phyloP scores from a whole-genome alignment of 2,888 invertebrate genomes.

The Caprella mutica region DNA sequence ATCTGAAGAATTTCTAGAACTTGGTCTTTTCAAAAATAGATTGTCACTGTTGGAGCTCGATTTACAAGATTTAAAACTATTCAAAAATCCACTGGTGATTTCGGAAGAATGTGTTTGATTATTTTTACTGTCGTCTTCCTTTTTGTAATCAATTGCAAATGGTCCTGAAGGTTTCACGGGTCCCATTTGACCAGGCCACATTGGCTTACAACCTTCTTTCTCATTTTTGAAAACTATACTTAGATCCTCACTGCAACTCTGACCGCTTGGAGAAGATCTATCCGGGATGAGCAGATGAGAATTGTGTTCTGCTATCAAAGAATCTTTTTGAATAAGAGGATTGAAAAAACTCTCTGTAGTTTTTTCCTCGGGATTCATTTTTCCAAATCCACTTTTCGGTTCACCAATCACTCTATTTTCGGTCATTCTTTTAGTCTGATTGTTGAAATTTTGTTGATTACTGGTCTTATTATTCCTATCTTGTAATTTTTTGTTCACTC shows the following conservation, averaged over 20 bases:
- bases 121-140: constrained; percentile 44
- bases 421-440: too few relatives aligned
- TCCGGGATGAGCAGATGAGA: constrained; percentile 41
- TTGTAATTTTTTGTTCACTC: too few relatives aligned
- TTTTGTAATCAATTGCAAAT: neutral
- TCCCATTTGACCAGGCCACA: constrained; percentile 4
- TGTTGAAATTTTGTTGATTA: too few relatives aligned
- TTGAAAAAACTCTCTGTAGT: too few relatives aligned
- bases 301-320: too few relatives aligned
- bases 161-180: constrained; percentile 3
- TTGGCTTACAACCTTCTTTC: neutral
- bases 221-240: neutral
- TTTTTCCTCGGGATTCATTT: too few relatives aligned
- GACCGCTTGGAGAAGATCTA: constrained; percentile 72
- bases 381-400: too few relatives aligned
- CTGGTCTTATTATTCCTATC: too few relatives aligned
- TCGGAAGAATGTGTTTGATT: constrained; percentile 35
- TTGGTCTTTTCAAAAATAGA: too few relatives aligned
- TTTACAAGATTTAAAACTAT: neutral
- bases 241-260: constrained; percentile 56
- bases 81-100: neutral
- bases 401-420: too few relatives aligned
- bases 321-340: too few relatives aligned
- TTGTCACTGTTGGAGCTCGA: too few relatives aligned
- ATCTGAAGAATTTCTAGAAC: neutral